Evolutionary conservation across 2,113 vertebrate genomes (phyloP), one percentile per base, ranked within the genome.

Genomic region (Ceuthmochares aereus): DNA sequence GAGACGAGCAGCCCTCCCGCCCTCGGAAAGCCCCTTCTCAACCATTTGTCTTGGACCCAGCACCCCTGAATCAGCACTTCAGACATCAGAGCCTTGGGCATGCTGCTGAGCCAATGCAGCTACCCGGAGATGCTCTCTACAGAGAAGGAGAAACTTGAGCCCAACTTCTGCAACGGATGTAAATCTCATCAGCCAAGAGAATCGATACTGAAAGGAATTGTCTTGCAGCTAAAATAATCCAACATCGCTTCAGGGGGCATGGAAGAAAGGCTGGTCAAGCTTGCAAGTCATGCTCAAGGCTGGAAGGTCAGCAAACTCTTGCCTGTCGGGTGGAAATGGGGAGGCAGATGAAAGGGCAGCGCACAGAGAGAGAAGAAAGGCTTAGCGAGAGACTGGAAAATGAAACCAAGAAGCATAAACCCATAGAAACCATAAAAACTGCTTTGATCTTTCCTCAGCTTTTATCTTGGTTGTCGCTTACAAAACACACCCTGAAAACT

Each of bases 21-120:
- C 43, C 45, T 10, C 34, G 93, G 95, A 96, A 97, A 97, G 49
- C 66, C 95, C 96, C 96, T 75, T 84, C 66, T 64, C 76, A 72
- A 22, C 62, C 4, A 4, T 83, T 75, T 70, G 42, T 54, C 37
- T 52, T 21, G 30, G 81, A 47, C n/a, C 8, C 36, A 59, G 76
- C 76, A 52, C 1, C 60, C 76, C 69, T 78, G 90, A 87, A 55
- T 96, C 88, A 95, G 90, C 90, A 75, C 26, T 85, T 77, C 0
- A 23, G 51, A 5, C 51, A 25, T 20, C 37, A 2, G 43, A 25
- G 12, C n/a, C 51, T 78, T 6, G 30, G 0, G 1, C 2, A 0
- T 1, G 5, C n/a, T 18, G 47, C 77, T 29, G 52, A 70, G 43
- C n/a, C 43, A 42, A 21, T 1, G 3, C 30, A 30, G 67, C 43